Evolutionary conservation across 1,140 invertebrate species (phyloP).

Genomic region (Cydia fagiglandana): DNA sequence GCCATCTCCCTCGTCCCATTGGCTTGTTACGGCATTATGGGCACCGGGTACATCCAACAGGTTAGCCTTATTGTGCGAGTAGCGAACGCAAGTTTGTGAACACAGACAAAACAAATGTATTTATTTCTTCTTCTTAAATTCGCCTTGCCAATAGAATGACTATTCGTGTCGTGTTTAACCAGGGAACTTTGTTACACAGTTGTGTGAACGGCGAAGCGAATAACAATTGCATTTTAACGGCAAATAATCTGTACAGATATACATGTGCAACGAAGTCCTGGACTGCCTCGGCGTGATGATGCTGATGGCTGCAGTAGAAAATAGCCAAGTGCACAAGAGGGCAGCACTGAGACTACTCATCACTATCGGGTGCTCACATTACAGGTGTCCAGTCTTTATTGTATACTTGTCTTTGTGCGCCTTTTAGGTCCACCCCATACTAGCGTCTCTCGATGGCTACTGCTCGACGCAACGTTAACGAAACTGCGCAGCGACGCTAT

Average conservation of each 20-base stretch:
- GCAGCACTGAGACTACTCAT: conserved; percentile 82
- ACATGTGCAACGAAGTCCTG: conserved; percentile 60
- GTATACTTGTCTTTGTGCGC: neutral
- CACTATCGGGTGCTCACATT: conserved; percentile 85
- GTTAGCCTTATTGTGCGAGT: conserved; percentile 25
- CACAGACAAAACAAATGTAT: too few species aligned
- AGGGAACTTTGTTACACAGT: too few species aligned
- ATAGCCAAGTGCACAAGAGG: conserved; percentile 83
- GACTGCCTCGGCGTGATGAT: conserved; percentile 74
- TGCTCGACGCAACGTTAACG: too few species aligned
- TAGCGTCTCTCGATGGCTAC: too few species aligned
- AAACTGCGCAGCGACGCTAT: too few species aligned
- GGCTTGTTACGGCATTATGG: conserved; percentile 44
- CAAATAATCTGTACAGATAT: conserved; percentile 43
- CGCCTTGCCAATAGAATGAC: neutral
- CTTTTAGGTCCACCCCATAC: too few species aligned
- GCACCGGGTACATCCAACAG: conserved; percentile 35
- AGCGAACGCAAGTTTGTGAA: too few species aligned
- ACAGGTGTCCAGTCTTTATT: conserved; percentile 56
- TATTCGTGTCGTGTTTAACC: too few species aligned
- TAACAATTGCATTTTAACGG: neutral
- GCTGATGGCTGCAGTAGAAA: conserved; percentile 83
- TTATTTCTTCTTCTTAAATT: too few species aligned
- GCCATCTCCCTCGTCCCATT: conserved; percentile 65
- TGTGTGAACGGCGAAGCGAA: neutral